Percentiles rank a stretch among this genome's conserved stretches.
phyloP scores from a whole-genome alignment of 2,797 vertebrate species.

The Pseudotriccus pelzelni region DNA sequence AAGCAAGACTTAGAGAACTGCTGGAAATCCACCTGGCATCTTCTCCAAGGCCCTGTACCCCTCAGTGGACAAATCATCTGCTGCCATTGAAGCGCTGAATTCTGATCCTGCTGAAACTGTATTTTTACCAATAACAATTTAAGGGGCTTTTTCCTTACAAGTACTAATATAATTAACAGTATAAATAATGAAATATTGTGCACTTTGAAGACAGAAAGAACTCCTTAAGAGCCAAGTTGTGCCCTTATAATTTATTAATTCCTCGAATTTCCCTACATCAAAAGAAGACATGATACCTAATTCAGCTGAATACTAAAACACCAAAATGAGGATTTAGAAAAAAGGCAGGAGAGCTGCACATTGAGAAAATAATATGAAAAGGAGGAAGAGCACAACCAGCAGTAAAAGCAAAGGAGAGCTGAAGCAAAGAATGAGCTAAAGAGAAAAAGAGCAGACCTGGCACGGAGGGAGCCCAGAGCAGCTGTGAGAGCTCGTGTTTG shows the following conservation, averaged over 20 bases:
- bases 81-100: background rate
- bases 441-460: background rate
- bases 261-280: background rate
- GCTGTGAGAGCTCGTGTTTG: background rate
- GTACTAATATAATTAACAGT: conserved; percentile 46
- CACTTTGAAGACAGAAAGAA: background rate
- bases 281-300: background rate
- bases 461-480: background rate
- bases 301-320: background rate
- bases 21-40: fast-evolving
- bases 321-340: background rate
- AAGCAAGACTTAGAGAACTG: background rate
- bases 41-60: background rate
- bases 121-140: background rate
- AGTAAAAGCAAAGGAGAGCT: background rate
- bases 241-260: conserved; percentile 14
- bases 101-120: background rate
- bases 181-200: conserved; percentile 22
- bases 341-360: background rate
- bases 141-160: background rate
- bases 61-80: background rate
- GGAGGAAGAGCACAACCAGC: background rate
- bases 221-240: background rate
- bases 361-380: background rate
- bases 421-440: background rate